Conservation (phyloP, 2,113 vertebrate genomes). For the Pterocles burchelli region DNA sequence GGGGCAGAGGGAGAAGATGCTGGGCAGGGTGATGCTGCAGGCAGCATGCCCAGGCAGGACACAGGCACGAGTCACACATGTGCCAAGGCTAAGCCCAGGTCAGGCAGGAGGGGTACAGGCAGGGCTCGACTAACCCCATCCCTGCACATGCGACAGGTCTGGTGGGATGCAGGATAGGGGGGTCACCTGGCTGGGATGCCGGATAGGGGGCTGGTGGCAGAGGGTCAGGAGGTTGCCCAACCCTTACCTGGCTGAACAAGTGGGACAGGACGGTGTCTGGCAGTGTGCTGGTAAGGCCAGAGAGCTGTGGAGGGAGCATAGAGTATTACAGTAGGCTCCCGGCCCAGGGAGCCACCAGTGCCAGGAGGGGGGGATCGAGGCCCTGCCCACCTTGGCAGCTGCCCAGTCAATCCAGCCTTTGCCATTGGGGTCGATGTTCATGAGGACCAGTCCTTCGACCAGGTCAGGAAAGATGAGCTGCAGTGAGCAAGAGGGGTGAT, state of each 20-base stretch:
- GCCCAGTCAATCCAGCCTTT: conserved; percentile 99
- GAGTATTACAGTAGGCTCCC: neutral
- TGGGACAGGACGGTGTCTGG: conserved; percentile 91
- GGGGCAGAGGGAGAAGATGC: neutral
- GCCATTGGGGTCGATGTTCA: conserved; percentile 96
- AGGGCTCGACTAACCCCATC: neutral
- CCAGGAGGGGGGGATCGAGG: fast-evolving
- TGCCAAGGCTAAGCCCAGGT: neutral
- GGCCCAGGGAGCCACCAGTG: neutral
- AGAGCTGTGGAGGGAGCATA: conserved; percentile 74
- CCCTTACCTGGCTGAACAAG: conserved; percentile 94
- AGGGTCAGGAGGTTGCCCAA: fast-evolving
- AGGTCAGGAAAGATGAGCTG: conserved; percentile 94
- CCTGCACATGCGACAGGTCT: neutral
- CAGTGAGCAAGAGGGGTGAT: neutral
- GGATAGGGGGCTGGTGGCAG: neutral
- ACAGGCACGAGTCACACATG: fast-evolving
- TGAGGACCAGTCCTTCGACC: conserved; percentile 94
- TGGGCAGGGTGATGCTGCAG: neutral
- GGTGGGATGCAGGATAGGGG: neutral
- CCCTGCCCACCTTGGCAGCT: conserved; percentile 85
- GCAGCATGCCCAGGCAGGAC: neutral
- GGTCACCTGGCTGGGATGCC: neutral
- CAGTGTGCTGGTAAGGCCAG: conserved; percentile 89
- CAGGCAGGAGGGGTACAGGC: neutral